Evolutionary conservation across 2,797 vertebrate genomes (phyloP), one percentile per base, ranked within the genome.

Genomic region (Vespertilio murinus): DNA sequence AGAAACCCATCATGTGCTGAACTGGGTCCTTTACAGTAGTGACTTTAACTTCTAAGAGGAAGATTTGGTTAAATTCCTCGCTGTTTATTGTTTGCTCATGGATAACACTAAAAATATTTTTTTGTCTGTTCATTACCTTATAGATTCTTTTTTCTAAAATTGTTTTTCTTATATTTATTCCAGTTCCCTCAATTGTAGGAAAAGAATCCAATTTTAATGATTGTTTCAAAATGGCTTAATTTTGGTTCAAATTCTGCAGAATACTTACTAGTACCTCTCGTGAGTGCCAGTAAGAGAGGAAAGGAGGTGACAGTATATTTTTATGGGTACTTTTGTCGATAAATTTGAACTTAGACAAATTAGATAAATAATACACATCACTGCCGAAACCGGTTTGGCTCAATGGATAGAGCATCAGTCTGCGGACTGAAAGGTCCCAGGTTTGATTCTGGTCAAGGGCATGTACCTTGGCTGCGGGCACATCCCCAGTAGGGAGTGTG

Each of bases 131-230:
- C 9, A 30, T 54, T 90, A 59, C 3, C 59, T 82, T 71, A 78
- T 79, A 22, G 8, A 25, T 22, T 88, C 23, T 90, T 33, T 52
- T 30, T 71, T 84, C 38, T 56, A 75, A 6, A 75, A 81, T 40
- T 52, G 3, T 86, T 85, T 85, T 86, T 74, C 35, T 83, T 25
- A 25, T 84, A 40, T 69, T 91, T 95, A 92, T 40, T 81, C 7
- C 22, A 33, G 16, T 9, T 91, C 9, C 14, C 13, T 91, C 40
- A 38, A 23, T 16, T 73, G 18, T 69, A 67, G 20, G 8, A 17
- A 45, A 54, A n/a, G 16, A 73, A 40, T 88, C 2, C 8, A 54
- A 89, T 49, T 92, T 84, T 81, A 91, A 59, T 71, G 16, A 75
- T 84, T 17, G 25, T 75, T 95, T 74, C 59, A 74, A 85, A 56